phyloP scores from a whole-genome alignment of 2,888 invertebrate genomes.

The Apotomis capreana region DNA sequence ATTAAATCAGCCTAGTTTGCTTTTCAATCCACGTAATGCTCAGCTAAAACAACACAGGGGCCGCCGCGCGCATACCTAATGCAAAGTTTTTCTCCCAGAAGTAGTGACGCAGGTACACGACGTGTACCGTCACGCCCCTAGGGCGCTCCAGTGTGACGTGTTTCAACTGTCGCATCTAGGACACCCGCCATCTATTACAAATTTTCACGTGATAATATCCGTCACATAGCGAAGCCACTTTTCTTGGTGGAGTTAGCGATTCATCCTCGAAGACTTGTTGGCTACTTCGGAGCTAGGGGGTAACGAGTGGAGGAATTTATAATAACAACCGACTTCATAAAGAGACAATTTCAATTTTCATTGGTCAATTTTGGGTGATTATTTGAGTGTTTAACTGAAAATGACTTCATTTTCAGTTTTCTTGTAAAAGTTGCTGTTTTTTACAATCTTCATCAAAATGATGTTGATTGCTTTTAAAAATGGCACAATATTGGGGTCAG shows the following conservation, averaged over 20 bases:
- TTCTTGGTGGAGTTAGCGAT: conserved; percentile 48
- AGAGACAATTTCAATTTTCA: no score
- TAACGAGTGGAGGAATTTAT: background rate
- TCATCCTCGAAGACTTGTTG: conserved; percentile 38
- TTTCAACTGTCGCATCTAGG: conserved; percentile 65
- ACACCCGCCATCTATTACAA: conserved; percentile 72
- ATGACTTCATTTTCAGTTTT: no score
- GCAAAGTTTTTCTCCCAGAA: conserved; percentile 62
- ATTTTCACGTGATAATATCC: conserved; percentile 63
- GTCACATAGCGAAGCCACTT: conserved; percentile 50
- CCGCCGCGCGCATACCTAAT: conserved; percentile 65
- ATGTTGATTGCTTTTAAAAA: no score
- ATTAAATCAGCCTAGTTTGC: conserved; percentile 34
- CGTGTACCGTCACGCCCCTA: conserved; percentile 56
- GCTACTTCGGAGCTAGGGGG: background rate
- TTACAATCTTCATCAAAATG: no score
- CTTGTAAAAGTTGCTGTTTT: no score
- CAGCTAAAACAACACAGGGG: conserved; percentile 61
- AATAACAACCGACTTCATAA: background rate
- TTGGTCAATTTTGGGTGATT: no score
- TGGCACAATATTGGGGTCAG: no score
- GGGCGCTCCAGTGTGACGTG: conserved; percentile 63
- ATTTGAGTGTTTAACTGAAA: no score
- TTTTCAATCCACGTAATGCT: conserved; percentile 59
- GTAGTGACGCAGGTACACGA: conserved; percentile 33